Percentiles rank a stretch among this genome's conserved stretches.
These are phyloP conservation scores for Cyprinodon diabolis DNA, from an alignment of 2,797 vertebrate species.

Conservation along the genomic window DNA sequence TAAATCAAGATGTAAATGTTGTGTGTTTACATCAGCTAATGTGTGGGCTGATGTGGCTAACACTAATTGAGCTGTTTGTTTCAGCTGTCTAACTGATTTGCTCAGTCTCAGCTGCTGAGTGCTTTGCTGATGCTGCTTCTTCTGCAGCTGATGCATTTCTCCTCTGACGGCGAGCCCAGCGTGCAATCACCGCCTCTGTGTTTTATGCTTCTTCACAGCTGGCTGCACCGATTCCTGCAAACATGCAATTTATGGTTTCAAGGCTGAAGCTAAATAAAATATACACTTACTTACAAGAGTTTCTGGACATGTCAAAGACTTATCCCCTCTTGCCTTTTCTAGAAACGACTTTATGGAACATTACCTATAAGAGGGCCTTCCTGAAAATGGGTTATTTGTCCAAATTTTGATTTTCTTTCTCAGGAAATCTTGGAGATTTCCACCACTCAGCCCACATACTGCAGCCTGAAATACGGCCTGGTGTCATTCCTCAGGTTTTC, in stretches of 20 bases:
- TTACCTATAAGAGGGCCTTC: conserved; percentile 45
- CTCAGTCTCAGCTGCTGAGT: conserved; percentile 31
- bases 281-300: background rate
- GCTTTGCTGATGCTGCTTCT: conserved; percentile 44
- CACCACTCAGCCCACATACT: conserved; percentile 65
- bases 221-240: conserved; percentile 20
- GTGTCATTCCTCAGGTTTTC: conserved; percentile 59
- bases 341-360: conserved; percentile 22
- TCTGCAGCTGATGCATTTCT: conserved; percentile 36
- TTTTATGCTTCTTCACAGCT: conserved; percentile 21
- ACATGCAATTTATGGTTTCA: conserved; percentile 1
- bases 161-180: conserved; percentile 25
- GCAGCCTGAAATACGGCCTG: conserved; percentile 61
- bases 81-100: conserved; percentile 44
- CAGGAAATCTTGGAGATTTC: conserved; percentile 61
- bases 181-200: conserved; percentile 18
- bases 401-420: conserved; percentile 58
- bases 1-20: conserved; percentile 3
- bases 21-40: conserved; percentile 2
- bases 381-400: conserved; percentile 40
- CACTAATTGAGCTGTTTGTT: conserved; percentile 48
- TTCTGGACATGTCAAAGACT: background rate
- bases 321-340: conserved; percentile 12
- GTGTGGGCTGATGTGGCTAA: conserved; percentile 4
- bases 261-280: background rate